Conservation (phyloP, 2,797 vertebrate genomes). For the Chelonia mydas region DNA sequence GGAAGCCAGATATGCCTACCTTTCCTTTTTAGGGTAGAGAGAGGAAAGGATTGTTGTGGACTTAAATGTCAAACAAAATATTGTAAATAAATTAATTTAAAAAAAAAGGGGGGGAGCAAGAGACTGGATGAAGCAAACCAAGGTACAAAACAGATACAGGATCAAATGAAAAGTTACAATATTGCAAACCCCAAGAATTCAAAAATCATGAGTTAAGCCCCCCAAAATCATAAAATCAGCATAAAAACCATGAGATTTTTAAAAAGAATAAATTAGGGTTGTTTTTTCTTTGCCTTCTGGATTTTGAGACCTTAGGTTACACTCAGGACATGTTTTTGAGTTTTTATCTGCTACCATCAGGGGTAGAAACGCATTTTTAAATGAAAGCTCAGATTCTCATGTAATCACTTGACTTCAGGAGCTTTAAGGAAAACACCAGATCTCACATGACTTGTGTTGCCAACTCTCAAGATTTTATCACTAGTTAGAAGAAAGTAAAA, state of each 20-base stretch:
- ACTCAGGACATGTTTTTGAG: slow-evolving; percentile 56
- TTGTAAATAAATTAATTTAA: background rate
- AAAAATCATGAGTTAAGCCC: background rate
- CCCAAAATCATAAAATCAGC: background rate
- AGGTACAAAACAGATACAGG: background rate
- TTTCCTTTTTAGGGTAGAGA: background rate
- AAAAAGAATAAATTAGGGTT: slow-evolving; percentile 36
- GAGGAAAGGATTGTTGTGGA: background rate
- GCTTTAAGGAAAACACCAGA: background rate
- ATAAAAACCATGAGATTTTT: slow-evolving; percentile 35
- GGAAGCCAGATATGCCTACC: background rate
- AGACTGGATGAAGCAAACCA: background rate
- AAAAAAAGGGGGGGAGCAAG: background rate
- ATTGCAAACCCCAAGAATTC: slow-evolving; percentile 8
- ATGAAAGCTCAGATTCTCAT: slow-evolving; percentile 48
- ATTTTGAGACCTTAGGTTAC: slow-evolving; percentile 26
- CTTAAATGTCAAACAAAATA: slow-evolving; percentile 5
- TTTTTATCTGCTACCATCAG: slow-evolving; percentile 50
- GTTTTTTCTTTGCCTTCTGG: background rate
- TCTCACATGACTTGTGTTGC: background rate
- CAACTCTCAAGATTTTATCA: background rate
- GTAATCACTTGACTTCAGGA: slow-evolving; percentile 30
- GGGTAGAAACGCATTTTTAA: slow-evolving; percentile 36
- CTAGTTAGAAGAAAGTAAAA: background rate
- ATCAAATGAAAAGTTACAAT: background rate